phyloP scores from a whole-genome alignment of 2,113 vertebrate genomes.

The Xenopus laevis region DNA sequence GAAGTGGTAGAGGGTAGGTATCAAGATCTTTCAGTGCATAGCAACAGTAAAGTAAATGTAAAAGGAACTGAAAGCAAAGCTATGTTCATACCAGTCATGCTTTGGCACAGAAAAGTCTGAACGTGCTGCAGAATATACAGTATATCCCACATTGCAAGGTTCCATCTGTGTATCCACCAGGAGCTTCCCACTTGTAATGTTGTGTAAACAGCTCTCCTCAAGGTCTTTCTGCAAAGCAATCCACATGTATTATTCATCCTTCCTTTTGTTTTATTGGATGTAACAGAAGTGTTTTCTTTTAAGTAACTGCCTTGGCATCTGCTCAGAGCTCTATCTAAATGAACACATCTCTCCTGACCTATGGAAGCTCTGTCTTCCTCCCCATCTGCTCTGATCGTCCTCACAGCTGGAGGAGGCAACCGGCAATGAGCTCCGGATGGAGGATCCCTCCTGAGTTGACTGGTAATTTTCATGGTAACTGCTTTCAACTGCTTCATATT shows the following conservation, averaged over 20 bases:
- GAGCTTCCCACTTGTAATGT: slow-evolving; percentile 8
- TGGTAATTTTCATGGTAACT: slow-evolving; percentile 21
- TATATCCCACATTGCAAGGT: not conserved
- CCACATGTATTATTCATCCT: slow-evolving; percentile 30
- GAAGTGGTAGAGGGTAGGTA: too few relatives aligned
- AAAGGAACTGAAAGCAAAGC: too few relatives aligned
- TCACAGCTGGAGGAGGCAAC: not conserved
- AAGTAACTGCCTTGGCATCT: slow-evolving; percentile 40
- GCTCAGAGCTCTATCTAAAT: slow-evolving; percentile 8
- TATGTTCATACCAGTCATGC: too few relatives aligned
- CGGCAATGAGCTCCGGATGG: not conserved
- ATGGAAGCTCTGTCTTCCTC: not conserved
- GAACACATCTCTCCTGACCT: slow-evolving; percentile 31
- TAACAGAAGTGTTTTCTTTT: slow-evolving; percentile 39
- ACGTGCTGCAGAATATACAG: not conserved
- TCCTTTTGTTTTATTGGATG: slow-evolving; percentile 29
- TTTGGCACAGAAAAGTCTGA: not conserved
- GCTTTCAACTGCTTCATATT: slow-evolving; percentile 11
- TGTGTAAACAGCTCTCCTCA: slow-evolving; percentile 10
- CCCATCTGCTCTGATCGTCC: slow-evolving; percentile 29
- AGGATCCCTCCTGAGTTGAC: not conserved
- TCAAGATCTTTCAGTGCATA: too few relatives aligned
- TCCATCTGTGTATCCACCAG: not conserved
- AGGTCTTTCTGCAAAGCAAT: slow-evolving; percentile 25
- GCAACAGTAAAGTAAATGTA: too few relatives aligned